Base-by-base conservation (phyloP, 1,140 invertebrate genomes). In the Drosophila albomicans region DNA sequence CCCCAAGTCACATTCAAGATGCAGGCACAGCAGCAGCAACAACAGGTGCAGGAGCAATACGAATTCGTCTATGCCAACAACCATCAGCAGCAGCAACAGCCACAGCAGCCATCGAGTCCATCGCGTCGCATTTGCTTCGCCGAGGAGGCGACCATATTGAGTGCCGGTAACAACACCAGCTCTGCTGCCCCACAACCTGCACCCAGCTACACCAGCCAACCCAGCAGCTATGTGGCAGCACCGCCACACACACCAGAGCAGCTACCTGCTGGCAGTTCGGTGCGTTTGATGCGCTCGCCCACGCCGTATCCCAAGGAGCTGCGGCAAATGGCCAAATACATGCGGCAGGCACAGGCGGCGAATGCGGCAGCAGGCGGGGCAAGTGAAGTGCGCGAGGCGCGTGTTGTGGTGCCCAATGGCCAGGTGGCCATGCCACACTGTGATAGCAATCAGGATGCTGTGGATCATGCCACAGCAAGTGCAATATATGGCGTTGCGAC, bases 221-320 rank as follows among this genome's bases (percentile, higher is more conserved):
- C 64, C 8, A 30, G 72, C 28, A 75, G 54, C 32, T 90, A 79
- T 45, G 82, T 79, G 15, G 61, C 71, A 4, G 63, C 80, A 15
- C 66, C 82, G 7, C 52, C 93, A 25, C 20, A 25, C 7, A 88
- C 75, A 8, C 84, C 82, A 2, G 85, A 85, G 0, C 78, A 85
- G 43, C 63, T 81, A 25, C 68, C 78, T 0, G 81, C 49, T 15
- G 63, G 70, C 43, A 73, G 81, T 4, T 85, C 85, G 1, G 94
- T 93, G 63, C 94, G 94, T 80, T 93, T 98, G 59, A 94, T 96
- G 79, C 94, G 97, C 81, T 96, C 96, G 66, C 97, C 97, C 30
- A 98, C 97, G 71, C 98, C 98, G 30, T 98, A 98, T 93, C 98
- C 65, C 51, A 98, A 98, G 94, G 98, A 98, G 93, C 94, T 98